Evolutionary conservation across 2,113 vertebrate species (phyloP).

Genomic region (Orthonyx spaldingii): DNA sequence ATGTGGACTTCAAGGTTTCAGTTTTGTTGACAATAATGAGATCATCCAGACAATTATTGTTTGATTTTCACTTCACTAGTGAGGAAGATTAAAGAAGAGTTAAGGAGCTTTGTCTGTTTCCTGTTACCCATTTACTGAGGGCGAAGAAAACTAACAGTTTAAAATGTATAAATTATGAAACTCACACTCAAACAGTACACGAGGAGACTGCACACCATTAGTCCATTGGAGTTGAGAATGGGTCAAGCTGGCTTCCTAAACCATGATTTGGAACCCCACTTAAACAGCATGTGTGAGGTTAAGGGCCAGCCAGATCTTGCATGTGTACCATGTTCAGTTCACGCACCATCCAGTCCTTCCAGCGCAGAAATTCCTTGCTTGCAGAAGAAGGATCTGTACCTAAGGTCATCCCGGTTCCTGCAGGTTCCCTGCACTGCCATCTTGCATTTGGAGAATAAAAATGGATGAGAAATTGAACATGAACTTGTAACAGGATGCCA

Average conservation of each 20-base stretch:
- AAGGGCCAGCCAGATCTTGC: not conserved
- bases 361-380: not conserved
- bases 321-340: not conserved
- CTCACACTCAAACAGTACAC: not conserved
- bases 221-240: not conserved
- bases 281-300: not conserved
- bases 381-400: not conserved
- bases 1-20: constrained; percentile 70
- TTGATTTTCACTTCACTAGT: constrained; percentile 73
- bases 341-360: not conserved
- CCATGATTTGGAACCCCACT: not conserved
- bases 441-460: not conserved
- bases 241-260: constrained; percentile 4
- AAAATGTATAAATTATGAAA: constrained; percentile 53
- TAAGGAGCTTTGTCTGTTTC: constrained; percentile 73
- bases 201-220: not conserved
- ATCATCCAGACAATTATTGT: constrained; percentile 76
- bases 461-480: not conserved
- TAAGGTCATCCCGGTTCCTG: not conserved
- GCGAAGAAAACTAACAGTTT: constrained; percentile 21
- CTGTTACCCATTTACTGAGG: constrained; percentile 66
- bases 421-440: not conserved
- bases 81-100: constrained; percentile 78
- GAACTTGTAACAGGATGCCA: not conserved
- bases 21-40: constrained; percentile 79